phyloP scores from a whole-genome alignment of 2,888 invertebrate species.

The Macropis europaea region DNA sequence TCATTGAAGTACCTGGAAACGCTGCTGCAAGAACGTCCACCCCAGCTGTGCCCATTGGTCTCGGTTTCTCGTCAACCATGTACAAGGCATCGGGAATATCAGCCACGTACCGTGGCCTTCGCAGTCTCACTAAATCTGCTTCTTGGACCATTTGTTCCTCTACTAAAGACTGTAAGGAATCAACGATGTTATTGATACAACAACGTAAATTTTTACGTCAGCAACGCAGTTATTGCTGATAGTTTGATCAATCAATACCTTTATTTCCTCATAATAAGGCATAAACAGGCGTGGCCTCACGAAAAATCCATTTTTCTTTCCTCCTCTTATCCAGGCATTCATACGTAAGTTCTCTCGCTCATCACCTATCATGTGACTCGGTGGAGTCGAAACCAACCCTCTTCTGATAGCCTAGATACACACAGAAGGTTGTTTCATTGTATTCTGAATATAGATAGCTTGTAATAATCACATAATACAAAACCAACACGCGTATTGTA shows the following conservation, averaged over 20 bases:
- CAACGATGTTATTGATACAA: background rate
- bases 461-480: too few relatives aligned
- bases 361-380: slow-evolving; percentile 92
- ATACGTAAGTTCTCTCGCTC: slow-evolving; percentile 84
- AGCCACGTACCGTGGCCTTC: slow-evolving; percentile 86
- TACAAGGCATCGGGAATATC: slow-evolving; percentile 96
- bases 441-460: background rate
- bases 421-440: slow-evolving; percentile 2
- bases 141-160: slow-evolving; percentile 92
- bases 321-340: slow-evolving; percentile 91
- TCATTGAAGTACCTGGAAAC: slow-evolving; percentile 80
- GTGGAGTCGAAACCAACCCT: slow-evolving; percentile 90
- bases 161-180: slow-evolving; percentile 83
- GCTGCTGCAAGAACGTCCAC: slow-evolving; percentile 85
- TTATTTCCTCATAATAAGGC: slow-evolving; percentile 97
- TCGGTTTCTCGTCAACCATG: slow-evolving; percentile 87
- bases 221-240: too few relatives aligned
- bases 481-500: too few relatives aligned
- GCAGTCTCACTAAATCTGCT: slow-evolving; percentile 86
- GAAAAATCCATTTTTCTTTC: slow-evolving; percentile 86
- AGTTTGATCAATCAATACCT: too few relatives aligned
- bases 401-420: slow-evolving; percentile 82
- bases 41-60: slow-evolving; percentile 81
- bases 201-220: too few relatives aligned
- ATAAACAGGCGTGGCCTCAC: slow-evolving; percentile 94